These are phyloP conservation scores for Brachystomella parvula DNA, from an alignment of 1,140 invertebrate genomes.

Conservation along the genomic window DNA sequence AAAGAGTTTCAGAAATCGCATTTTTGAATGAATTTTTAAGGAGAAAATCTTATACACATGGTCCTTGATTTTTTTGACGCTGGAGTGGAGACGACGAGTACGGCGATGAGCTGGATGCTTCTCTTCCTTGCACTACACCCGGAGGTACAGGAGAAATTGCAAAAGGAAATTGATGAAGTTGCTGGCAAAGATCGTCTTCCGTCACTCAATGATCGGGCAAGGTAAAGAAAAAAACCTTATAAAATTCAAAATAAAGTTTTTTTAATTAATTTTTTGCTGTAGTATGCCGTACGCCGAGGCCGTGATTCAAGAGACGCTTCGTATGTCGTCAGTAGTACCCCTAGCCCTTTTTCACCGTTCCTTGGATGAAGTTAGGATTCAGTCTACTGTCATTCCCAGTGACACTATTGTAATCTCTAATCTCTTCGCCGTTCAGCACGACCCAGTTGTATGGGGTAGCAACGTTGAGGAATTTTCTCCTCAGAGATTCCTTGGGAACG, in stretches of 20 bases:
- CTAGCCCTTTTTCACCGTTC: constrained; percentile 3
- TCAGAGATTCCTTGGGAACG: neutral
- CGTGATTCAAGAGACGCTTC: constrained; percentile 8
- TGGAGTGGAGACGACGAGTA: constrained; percentile 47
- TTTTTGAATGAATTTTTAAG: constrained; percentile 10
- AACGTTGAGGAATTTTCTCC: neutral
- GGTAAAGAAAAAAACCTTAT: neutral
- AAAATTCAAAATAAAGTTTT: neutral
- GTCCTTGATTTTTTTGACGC: constrained; percentile 39
- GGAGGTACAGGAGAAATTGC: constrained; percentile 44
- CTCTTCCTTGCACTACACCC: constrained; percentile 44
- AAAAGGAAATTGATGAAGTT: constrained; percentile 42
- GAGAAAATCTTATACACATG: neutral
- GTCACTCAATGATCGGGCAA: neutral
- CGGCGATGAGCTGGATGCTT: constrained; percentile 40
- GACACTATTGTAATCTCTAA: constrained; percentile 5
- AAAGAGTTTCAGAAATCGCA: neutral
- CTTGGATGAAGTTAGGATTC: neutral
- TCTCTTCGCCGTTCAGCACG: neutral
- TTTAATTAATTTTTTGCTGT: neutral
- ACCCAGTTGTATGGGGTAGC: neutral
- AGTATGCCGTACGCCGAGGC: constrained; percentile 10
- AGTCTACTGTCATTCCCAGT: neutral
- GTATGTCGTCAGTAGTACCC: neutral
- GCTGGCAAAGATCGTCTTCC: neutral